Base-by-base conservation (phyloP, 1,140 invertebrate genomes). In the Sinella curviseta region DNA sequence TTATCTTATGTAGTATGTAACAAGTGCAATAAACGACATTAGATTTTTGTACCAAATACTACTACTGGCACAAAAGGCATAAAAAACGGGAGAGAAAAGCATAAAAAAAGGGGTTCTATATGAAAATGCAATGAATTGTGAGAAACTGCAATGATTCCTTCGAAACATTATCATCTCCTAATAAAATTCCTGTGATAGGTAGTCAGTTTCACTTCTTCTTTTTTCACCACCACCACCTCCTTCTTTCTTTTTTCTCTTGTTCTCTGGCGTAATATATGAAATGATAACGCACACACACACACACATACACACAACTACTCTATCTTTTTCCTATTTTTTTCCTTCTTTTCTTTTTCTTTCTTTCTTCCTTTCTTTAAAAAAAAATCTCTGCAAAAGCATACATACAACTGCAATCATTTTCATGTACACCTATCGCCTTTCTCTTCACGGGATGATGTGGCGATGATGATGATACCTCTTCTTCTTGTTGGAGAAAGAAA, bases 81-180 rank as follows among this genome's bases (percentile, higher is more conserved):
- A n/a, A n/a, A n/a, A n/a, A n/a, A n/a, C n/a, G n/a, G n/a, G n/a
- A n/a, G n/a, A n/a, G n/a, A n/a, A n/a, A n/a, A n/a, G n/a, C n/a
- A n/a, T n/a, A 48, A 26, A 60, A 26, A 3, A 60, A 24, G 55
- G 12, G 24, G 55, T 14, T 30, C 70, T 30, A 74, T 28, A 74
- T 74, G 34, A 74, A 74, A 74, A 74, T 30, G 70, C 70, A 74
- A 74, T 74, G 70, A 74, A 36, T 31, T 74, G 70, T 34, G 55
- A 60, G 55, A 60, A 60, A 60, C 14, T 60, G 55, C 14, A 60
- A 60, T 60, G 55, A 60, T 60, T 60, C 55, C 14, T 60, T 60
- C 55, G 55, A 60, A 60, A 60, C 55, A 60, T 60, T 60, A 60
- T 60, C 55, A 14, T 60, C 3, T 60, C 12, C 4, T 14, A 60